Conservation (phyloP, 2,888 invertebrate species). For the Drosophila pseudotakahashii region DNA sequence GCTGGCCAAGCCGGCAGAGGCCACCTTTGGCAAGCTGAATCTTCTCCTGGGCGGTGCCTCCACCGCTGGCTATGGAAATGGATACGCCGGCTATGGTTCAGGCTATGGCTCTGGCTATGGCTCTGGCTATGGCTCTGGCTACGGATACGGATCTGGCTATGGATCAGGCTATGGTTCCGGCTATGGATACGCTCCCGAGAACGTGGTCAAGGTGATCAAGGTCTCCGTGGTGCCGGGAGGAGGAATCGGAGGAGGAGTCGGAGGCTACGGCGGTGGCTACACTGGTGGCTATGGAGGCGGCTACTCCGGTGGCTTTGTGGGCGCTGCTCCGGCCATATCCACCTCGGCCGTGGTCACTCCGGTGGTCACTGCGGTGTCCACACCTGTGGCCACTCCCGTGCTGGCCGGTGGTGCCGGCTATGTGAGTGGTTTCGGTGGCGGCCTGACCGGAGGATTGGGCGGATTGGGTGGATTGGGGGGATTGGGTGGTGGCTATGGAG, state of each 20-base stretch:
- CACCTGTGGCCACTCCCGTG: constrained; percentile 67
- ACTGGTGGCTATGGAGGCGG: constrained; percentile 22
- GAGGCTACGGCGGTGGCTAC: constrained; percentile 46
- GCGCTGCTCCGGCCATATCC: constrained; percentile 66
- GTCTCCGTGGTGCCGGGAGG: constrained; percentile 59
- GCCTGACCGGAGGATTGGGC: constrained; percentile 16
- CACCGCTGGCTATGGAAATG: constrained; percentile 49
- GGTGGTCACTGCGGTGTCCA: constrained; percentile 69
- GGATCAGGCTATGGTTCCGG: constrained; percentile 41
- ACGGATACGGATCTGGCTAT: constrained; percentile 45
- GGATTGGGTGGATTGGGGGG: neutral
- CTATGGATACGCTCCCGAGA: constrained; percentile 56
- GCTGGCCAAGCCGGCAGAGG: constrained; percentile 53
- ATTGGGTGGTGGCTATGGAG: constrained; percentile 43
- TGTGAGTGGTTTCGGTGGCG: constrained; percentile 28
- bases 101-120: constrained; percentile 45
- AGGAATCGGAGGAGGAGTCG: constrained; percentile 37
- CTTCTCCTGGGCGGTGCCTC: constrained; percentile 59
- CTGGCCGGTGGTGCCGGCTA: constrained; percentile 52
- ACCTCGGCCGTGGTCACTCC: constrained; percentile 76
- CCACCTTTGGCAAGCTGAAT: constrained; percentile 74
- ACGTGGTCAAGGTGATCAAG: constrained; percentile 68
- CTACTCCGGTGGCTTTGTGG: constrained; percentile 60
- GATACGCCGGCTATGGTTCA: constrained; percentile 46
- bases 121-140: constrained; percentile 39